Evolutionary conservation across 2,797 vertebrate genomes (phyloP).

Genomic region (Tympanoctomys barrerae): DNA sequence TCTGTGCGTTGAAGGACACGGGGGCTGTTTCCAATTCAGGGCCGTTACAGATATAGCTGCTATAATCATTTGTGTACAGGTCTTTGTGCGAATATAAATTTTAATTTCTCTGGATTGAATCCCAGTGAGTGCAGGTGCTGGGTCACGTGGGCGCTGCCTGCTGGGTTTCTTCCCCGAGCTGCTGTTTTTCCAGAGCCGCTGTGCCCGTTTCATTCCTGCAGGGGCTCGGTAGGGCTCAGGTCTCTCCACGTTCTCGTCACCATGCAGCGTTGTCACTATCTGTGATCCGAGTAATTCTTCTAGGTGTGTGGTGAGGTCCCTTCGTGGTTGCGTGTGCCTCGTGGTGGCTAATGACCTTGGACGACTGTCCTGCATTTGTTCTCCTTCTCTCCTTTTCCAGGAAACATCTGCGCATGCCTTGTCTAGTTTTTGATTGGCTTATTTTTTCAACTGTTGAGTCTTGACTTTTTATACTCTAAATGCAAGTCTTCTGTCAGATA

Average conservation of each 20-base stretch:
- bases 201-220: background rate
- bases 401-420: background rate
- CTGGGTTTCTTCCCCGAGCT: background rate
- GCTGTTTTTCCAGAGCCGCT: background rate
- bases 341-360: background rate
- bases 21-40: background rate
- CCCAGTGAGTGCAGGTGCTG: background rate
- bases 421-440: background rate
- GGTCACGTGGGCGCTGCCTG: background rate
- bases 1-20: background rate
- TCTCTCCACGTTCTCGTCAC: background rate
- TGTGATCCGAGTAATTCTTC: background rate
- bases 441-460: background rate
- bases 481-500: background rate
- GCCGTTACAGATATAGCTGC: background rate
- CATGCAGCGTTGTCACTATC: background rate
- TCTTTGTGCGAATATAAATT: background rate
- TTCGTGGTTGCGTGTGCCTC: background rate
- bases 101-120: slow-evolving; percentile 7
- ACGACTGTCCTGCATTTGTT: background rate
- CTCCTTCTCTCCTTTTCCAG: background rate
- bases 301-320: background rate
- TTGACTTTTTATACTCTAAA: background rate
- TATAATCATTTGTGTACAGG: background rate
- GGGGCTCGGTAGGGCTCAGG: background rate